Evolutionary conservation across 2,797 vertebrate genomes (phyloP), one percentile per base, ranked within the genome.

Genomic region (Periophthalmus magnuspinnatus): DNA sequence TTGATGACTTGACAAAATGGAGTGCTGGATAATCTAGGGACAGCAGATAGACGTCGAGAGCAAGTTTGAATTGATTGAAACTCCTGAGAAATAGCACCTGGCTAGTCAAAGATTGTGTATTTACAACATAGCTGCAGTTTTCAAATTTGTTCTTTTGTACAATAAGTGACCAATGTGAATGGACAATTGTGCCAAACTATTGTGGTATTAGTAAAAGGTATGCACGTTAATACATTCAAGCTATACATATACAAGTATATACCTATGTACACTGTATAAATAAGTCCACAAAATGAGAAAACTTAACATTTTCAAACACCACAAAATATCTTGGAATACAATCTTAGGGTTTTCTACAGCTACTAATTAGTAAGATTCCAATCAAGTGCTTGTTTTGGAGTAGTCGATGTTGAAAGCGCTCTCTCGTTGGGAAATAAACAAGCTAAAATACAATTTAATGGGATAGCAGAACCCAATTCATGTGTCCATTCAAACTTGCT

Each of bases 191-290:
- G 78, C 68, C 78, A 65, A 78, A 70, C 81, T 80, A 75, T 36
- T 80, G 76, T 80, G 78, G 82, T 84, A 34, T n/a, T 22, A 19
- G 86, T 85, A 88, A 85, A 80, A 79, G 86, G 86, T 79, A 84
- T 70, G 67, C 76, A 80, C 87, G 86, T 87, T 88, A 81, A 89
- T 90, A 92, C 90, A 93, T 88, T 91, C 86, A 90, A 89, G 84
- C 88, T 91, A 91, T 91, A 93, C 89, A 93, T 88, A 90, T 86
- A 93, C 89, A 92, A 86, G 90, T 86, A 91, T 86, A 91, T 89
- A 91, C 66, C 78, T 86, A 93, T 93, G 84, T 93, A 93, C 88
- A 90, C 89, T 88, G 86, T 89, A 93, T 92, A 93, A 93, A 93
- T 92, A 93, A 92, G 92, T 91, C 86, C 87, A 93, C 86, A 84